phyloP scores from a whole-genome alignment of 2,888 invertebrate genomes.

The Drosophila diplacantha region DNA sequence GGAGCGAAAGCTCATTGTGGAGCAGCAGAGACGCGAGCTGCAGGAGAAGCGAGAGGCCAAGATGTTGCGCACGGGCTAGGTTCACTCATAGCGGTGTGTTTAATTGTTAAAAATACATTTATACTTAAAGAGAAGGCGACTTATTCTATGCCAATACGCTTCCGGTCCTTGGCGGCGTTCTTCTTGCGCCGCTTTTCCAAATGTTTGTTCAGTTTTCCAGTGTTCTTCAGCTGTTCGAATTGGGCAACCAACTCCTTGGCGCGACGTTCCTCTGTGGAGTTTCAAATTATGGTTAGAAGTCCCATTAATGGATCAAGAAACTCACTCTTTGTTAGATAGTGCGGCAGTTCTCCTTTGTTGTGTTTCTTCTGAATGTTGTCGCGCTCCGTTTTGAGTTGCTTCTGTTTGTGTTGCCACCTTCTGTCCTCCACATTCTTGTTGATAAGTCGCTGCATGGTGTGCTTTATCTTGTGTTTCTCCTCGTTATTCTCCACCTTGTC shows the following conservation, averaged over 20 bases:
- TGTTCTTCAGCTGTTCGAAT: slow-evolving; percentile 87
- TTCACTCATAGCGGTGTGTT: slow-evolving; percentile 28
- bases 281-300: not conserved
- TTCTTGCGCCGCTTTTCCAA: slow-evolving; percentile 89
- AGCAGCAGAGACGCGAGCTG: slow-evolving; percentile 85
- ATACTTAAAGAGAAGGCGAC: slow-evolving; percentile 35
- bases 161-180: slow-evolving; percentile 78
- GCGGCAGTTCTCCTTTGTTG: slow-evolving; percentile 84
- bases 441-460: slow-evolving; percentile 85
- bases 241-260: slow-evolving; percentile 86
- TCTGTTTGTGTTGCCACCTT: slow-evolving; percentile 80
- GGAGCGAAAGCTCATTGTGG: slow-evolving; percentile 84
- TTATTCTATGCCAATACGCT: slow-evolving; percentile 75
- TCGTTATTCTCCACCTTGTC: slow-evolving; percentile 82
- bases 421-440: slow-evolving; percentile 86
- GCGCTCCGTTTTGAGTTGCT: slow-evolving; percentile 80
- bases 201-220: slow-evolving; percentile 88
- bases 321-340: slow-evolving; percentile 85
- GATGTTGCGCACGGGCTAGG: slow-evolving; percentile 87
- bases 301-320: not conserved
- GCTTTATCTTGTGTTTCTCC: slow-evolving; percentile 82
- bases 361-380: slow-evolving; percentile 81
- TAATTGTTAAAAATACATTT: slow-evolving; percentile 55
- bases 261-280: slow-evolving; percentile 85
- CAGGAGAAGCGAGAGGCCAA: slow-evolving; percentile 93